These are phyloP conservation scores for Phengaris alcon DNA, from an alignment of 2,888 invertebrate species.

Conservation along the genomic window DNA sequence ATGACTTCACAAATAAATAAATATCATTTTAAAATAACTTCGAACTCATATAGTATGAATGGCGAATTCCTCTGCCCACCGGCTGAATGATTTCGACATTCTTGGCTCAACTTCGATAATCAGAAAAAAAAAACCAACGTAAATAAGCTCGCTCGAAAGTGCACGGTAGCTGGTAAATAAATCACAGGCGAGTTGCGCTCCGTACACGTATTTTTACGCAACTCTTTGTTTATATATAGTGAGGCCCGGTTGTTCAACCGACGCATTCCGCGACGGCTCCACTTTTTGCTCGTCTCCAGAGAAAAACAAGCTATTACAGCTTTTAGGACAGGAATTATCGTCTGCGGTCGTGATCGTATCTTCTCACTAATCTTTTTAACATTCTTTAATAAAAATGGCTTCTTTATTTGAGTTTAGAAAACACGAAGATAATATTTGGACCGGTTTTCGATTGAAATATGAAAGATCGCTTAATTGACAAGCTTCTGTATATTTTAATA, in stretches of 20 bases:
- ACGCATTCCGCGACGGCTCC: conserved; percentile 73
- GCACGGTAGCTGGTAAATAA: conserved; percentile 66
- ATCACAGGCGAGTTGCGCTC: conserved; percentile 59
- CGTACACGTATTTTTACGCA: conserved; percentile 76
- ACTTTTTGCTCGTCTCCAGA: conserved; percentile 65
- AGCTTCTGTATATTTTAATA: conserved; percentile 8
- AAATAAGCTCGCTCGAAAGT: conserved; percentile 67
- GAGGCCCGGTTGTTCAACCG: conserved; percentile 73
- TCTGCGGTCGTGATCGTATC: conserved; percentile 52
- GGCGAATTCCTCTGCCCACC: conserved; percentile 76
- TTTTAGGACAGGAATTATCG: conserved; percentile 70
- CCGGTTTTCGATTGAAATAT: not conserved
- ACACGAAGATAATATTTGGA: not conserved
- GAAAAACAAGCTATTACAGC: conserved; percentile 70
- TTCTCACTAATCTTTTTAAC: conserved; percentile 31
- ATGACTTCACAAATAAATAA: conserved; percentile 11
- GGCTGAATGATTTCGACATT: conserved; percentile 79
- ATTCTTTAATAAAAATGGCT: not conserved
- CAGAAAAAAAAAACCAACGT: conserved; percentile 70
- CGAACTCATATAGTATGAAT: conserved; percentile 67
- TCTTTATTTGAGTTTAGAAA: not conserved
- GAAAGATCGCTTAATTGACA: not conserved
- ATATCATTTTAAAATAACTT: conserved; percentile 43
- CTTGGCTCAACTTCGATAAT: conserved; percentile 76
- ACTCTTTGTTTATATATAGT: conserved; percentile 73